phyloP scores from a whole-genome alignment of 2,888 invertebrate species.

The Blera fallax region DNA sequence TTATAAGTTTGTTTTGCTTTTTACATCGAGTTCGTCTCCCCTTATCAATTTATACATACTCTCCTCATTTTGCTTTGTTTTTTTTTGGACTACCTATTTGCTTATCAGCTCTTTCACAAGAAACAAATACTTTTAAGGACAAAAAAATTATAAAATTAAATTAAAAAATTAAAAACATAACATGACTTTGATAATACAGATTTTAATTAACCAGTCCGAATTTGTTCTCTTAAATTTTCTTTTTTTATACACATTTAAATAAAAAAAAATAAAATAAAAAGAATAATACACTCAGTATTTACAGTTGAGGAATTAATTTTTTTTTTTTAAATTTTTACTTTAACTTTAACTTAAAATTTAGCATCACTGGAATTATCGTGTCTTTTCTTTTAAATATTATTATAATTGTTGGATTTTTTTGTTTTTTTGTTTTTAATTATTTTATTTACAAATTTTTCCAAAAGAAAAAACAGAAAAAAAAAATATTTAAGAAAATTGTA shows the following conservation, averaged over 20 bases:
- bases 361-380: slow-evolving; percentile 74
- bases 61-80: slow-evolving; percentile 2
- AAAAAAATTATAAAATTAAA: slow-evolving; percentile 38
- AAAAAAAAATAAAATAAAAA: slow-evolving; percentile 30
- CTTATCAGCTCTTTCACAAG: slow-evolving; percentile 69
- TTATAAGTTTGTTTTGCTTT: slow-evolving; percentile 52
- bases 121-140: slow-evolving; percentile 47
- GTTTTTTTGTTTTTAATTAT: slow-evolving; percentile 30
- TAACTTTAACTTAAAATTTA: slow-evolving; percentile 73
- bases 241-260: slow-evolving; percentile 44
- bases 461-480: slow-evolving; percentile 17
- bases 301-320: slow-evolving; percentile 22
- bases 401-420: slow-evolving; percentile 31
- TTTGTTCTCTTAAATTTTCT: slow-evolving; percentile 6
- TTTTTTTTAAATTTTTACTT: slow-evolving; percentile 2
- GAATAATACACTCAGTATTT: slow-evolving; percentile 62
- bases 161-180: slow-evolving; percentile 33
- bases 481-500: slow-evolving; percentile 35
- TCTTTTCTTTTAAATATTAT: slow-evolving; percentile 59
- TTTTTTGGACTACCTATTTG: slow-evolving; percentile 63
- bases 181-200: slow-evolving; percentile 62
- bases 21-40: slow-evolving; percentile 57
- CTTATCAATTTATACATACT: slow-evolving; percentile 54
- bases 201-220: slow-evolving; percentile 48
- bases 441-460: slow-evolving; percentile 48